Conservation (phyloP, 2,797 vertebrate genomes). For the Acanthiza pusilla region DNA sequence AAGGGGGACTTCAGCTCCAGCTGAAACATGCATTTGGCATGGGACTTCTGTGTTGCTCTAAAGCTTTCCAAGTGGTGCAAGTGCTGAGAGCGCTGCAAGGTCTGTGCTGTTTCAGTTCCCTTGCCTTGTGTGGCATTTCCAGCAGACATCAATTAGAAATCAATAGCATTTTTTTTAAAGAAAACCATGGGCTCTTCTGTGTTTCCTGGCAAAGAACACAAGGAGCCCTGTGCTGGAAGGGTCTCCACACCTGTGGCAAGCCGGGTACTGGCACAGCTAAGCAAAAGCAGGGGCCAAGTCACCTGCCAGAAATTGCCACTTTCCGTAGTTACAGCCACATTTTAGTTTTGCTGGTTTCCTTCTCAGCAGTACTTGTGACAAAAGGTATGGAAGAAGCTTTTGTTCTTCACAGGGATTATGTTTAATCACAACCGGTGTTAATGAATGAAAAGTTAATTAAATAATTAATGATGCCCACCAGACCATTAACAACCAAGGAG, state of each 20-base stretch:
- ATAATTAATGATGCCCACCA: background rate
- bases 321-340: background rate
- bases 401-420: background rate
- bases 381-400: background rate
- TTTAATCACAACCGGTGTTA: background rate
- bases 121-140: background rate
- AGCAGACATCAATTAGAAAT: background rate
- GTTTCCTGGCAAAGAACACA: background rate
- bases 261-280: background rate
- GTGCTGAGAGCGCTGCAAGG: accelerated
- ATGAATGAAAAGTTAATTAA: background rate
- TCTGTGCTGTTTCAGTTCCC: background rate
- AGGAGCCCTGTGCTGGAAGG: background rate
- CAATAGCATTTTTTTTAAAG: background rate
- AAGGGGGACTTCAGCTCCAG: background rate
- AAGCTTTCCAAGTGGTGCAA: background rate
- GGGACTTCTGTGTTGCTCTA: background rate
- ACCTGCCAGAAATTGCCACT: background rate
- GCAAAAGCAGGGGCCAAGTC: background rate
- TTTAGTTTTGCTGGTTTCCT: background rate
- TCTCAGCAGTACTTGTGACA: background rate
- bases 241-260: accelerated
- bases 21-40: background rate
- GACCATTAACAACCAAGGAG: background rate
- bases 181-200: background rate